Evolutionary conservation across 2,888 invertebrate genomes (phyloP).

Genomic region (Augochlorella aurata): DNA sequence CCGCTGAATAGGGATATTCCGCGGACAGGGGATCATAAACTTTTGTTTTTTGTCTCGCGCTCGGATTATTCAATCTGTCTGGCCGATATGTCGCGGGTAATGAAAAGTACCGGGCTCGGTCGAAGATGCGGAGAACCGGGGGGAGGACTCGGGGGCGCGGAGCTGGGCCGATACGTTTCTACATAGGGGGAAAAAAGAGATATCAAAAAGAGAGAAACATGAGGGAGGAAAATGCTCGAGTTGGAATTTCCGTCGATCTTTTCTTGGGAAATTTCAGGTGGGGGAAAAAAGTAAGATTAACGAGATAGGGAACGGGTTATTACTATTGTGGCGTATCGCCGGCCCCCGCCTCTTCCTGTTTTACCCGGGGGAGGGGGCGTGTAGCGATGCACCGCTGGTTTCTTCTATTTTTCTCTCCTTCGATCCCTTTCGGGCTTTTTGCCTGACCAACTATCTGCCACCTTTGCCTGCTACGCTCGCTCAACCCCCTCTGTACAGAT

Average conservation of each 20-base stretch:
- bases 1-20: conserved; percentile 44
- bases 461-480: not conserved
- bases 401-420: conserved; percentile 8
- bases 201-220: not conserved
- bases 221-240: not conserved
- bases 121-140: conserved; percentile 3
- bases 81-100: conserved; percentile 36
- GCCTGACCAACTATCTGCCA: not conserved
- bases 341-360: conserved; percentile 3
- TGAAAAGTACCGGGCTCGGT: conserved; percentile 35
- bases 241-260: conserved; percentile 13
- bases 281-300: conserved; percentile 13
- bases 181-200: not conserved
- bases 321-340: conserved; percentile 17
- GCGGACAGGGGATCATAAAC: conserved; percentile 46
- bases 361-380: conserved; percentile 9
- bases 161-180: not conserved
- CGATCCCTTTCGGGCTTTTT: conserved; percentile 1
- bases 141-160: not conserved
- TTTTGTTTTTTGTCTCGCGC: conserved; percentile 33
- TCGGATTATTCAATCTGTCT: conserved; percentile 50
- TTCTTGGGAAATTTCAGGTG: not conserved
- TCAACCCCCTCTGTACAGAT: not conserved
- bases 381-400: conserved; percentile 25
- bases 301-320: conserved; percentile 18